Evolutionary conservation across 1,140 invertebrate species (phyloP), one percentile per base, ranked within the genome.

Genomic region (Ctenoplectra terminalis): DNA sequence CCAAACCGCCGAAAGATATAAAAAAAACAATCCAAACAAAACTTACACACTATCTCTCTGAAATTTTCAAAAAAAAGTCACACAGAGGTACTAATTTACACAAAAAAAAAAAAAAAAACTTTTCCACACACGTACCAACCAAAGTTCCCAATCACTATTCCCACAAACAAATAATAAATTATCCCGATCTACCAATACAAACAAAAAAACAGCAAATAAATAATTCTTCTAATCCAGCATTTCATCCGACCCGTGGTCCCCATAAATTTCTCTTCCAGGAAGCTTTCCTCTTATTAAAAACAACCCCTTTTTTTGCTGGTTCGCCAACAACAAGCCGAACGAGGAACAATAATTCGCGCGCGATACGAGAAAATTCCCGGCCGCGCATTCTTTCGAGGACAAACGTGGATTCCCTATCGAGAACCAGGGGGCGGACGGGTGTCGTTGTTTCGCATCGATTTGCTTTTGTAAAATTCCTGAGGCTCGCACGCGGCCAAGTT

Each of bases 401-500:
- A 40, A 64, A 50, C 73, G 60, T 50, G 46, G 15, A 66, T 64
- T 64, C 48, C n/a, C 11, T 43, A 54, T 67, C 37, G 63, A 26
- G 52, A 56, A 56, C 7, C 23, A 11, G 6, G 52, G 1, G 20
- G 46, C 2, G 34, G 23, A 6, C 7, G 50, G 15, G 52, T 37
- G 43, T 50, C 66, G 40, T 46, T 46, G 15, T 71, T 46, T 29
- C 50, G 31, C 43, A 61, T 78, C 76, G 54, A 71, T 78, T 70
- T 60, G 66, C 76, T 78, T 78, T 58, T 78, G 76, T 78, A 60
- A 78, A 70, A 78, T 78, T 71, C 76, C 75, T 37, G 64, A 69
- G 52, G 29, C 37, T 9, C 63, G 63, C 26, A 11, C 29, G 43
- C 64, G 40, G 7, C n/a, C 43, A 71, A 48, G 40, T 78, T 48